phyloP scores from a whole-genome alignment of 2,797 vertebrate genomes.

The Sebastes minor region DNA sequence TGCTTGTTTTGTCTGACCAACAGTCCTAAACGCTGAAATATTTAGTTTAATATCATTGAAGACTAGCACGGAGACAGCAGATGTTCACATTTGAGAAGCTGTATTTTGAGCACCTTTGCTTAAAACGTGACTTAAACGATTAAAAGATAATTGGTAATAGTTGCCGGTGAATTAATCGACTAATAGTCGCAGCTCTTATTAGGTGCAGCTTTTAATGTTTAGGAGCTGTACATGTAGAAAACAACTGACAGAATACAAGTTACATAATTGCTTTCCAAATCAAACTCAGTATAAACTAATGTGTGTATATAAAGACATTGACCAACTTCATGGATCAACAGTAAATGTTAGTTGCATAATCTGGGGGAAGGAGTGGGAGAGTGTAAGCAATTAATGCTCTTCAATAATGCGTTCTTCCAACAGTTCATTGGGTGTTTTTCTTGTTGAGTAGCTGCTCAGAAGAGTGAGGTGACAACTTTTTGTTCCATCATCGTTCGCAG shows the following conservation, averaged over 20 bases:
- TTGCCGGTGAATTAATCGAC: not conserved
- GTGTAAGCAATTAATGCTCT: slow-evolving; percentile 10
- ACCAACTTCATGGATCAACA: slow-evolving; percentile 6
- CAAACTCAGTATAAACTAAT: not conserved
- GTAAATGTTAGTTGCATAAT: slow-evolving; percentile 31
- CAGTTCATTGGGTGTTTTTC: not conserved
- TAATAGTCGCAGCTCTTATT: not conserved
- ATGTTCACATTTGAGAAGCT: not conserved
- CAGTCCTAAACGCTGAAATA: not conserved
- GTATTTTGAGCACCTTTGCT: not conserved
- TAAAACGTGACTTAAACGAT: not conserved
- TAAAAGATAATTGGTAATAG: not conserved
- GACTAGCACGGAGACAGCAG: not conserved
- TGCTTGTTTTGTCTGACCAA: not conserved
- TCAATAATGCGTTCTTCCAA: not conserved
- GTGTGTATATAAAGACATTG: not conserved
- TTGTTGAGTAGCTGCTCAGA: slow-evolving; percentile 6
- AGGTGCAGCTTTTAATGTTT: not conserved
- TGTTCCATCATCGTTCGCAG: slow-evolving; percentile 49
- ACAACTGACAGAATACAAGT: not conserved
- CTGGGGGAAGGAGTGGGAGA: slow-evolving; percentile 12
- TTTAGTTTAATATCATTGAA: not conserved
- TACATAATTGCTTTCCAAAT: not conserved
- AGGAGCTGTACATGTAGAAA: not conserved
- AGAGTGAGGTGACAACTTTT: slow-evolving; percentile 44